Conservation (phyloP, 2,888 invertebrate genomes). For the Acronicta alni region DNA sequence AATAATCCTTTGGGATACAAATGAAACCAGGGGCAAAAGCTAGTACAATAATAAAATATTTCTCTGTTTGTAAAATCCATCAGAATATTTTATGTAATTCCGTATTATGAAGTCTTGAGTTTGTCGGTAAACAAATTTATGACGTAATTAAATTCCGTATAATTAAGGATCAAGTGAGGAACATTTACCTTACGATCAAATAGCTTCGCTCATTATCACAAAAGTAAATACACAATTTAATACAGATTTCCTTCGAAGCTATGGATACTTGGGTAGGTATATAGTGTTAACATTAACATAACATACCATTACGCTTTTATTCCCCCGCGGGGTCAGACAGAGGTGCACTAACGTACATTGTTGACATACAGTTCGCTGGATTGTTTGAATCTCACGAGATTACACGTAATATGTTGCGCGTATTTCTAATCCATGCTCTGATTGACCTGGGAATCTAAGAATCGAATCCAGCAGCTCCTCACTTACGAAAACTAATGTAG, state of each 20-base stretch:
- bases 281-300: background rate
- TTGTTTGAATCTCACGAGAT: too few species aligned
- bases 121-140: conserved; percentile 31
- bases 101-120: conserved; percentile 35
- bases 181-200: conserved; percentile 13
- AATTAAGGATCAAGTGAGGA: conserved; percentile 27
- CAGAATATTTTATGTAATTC: conserved; percentile 17
- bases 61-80: conserved; percentile 6
- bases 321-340: too few species aligned
- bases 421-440: too few species aligned
- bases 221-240: background rate
- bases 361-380: too few species aligned
- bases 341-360: too few species aligned
- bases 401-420: too few species aligned
- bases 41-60: conserved; percentile 11
- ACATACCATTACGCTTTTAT: background rate
- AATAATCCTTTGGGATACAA: too few species aligned
- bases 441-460: too few species aligned
- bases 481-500: too few species aligned
- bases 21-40: too few species aligned
- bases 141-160: conserved; percentile 31
- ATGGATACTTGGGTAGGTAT: background rate
- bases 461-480: too few species aligned
- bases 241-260: background rate
- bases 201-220: conserved; percentile 9